Base-by-base conservation (phyloP, 2,888 invertebrate genomes). In the Melanargia galathea region DNA sequence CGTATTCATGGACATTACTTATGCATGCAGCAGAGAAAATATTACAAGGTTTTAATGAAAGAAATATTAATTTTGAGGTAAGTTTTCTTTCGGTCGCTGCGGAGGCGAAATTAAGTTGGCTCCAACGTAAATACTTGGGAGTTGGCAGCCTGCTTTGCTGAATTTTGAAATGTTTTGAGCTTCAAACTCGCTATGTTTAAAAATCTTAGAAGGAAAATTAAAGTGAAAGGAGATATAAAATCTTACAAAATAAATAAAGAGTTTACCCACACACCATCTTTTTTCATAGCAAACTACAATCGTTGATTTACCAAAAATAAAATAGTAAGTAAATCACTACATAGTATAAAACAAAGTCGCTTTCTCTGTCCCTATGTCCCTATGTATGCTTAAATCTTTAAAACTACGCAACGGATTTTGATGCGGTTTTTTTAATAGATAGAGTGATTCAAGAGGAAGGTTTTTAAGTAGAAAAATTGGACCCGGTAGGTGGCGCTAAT, bases 31-130 rank as follows among this genome's bases (percentile, higher is more conserved):
- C 91, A 87, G 85, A 80, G 87, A 87, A 92, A 92, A 92, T 90
- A 92, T 92, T 92, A 92, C 92, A 92, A 90, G 89, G 85, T 91
- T 91, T 92, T 92, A 92, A 92, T 92, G 92, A 92, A 92, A 92
- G 92, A 92, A 92, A 92, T 92, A 91, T 91, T 92, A 92, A 91
- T 90, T 92, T 90, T 82, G 80, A 82, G 85, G 88, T 84, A 88
- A 91, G 91, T 90, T 90, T 88, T 87, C 90, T 87, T 87, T 83
- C 83, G 84, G 80, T 78, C 68, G 65, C 75, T 78, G 72, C 79
- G 81, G 73, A 75, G 79, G 82, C 80, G 79, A 80, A 85, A 87
- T 88, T 84, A 86, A 88, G 85, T 87, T 87, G 74, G 77, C 74
- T 69, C 71, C 71, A 70, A 69, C 69, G 67, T 71, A 74, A 74